These are phyloP conservation scores for Cervus canadensis DNA, from an alignment of 2,113 vertebrate genomes.

Conservation along the genomic window DNA sequence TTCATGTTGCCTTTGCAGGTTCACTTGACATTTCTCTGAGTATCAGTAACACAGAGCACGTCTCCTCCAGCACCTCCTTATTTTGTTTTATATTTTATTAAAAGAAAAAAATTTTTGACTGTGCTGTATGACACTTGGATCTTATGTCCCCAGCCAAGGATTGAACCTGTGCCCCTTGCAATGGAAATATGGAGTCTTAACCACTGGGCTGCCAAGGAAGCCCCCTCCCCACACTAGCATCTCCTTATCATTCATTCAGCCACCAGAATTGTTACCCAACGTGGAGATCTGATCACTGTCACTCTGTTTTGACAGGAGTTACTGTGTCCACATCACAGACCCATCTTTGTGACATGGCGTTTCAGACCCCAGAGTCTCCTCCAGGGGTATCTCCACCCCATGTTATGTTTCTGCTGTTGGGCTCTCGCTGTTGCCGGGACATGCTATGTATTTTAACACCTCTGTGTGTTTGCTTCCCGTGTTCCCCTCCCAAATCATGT, in stretches of 20 bases:
- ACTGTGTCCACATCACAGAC: background rate
- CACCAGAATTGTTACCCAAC: background rate
- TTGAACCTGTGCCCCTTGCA: background rate
- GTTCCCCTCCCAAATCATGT: background rate
- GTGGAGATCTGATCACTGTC: background rate
- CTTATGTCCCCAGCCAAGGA: background rate
- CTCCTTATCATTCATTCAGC: background rate
- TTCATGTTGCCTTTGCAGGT: background rate
- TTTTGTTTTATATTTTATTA: background rate
- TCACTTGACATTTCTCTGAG: background rate
- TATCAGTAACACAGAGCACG: background rate
- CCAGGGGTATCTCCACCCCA: accelerated
- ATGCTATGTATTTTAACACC: background rate
- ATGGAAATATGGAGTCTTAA: background rate
- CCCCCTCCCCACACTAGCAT: background rate
- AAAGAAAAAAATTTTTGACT: background rate
- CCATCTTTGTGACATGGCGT: background rate
- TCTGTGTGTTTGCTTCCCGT: background rate
- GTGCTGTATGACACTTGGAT: accelerated
- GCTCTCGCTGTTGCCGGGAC: background rate
- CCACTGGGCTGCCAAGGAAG: background rate
- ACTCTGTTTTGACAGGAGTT: background rate
- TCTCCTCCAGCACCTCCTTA: accelerated
- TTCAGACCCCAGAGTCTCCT: background rate
- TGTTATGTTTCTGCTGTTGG: accelerated